Evolutionary conservation across 2,888 invertebrate species (phyloP).

Genomic region (Crioceris asparagi): DNA sequence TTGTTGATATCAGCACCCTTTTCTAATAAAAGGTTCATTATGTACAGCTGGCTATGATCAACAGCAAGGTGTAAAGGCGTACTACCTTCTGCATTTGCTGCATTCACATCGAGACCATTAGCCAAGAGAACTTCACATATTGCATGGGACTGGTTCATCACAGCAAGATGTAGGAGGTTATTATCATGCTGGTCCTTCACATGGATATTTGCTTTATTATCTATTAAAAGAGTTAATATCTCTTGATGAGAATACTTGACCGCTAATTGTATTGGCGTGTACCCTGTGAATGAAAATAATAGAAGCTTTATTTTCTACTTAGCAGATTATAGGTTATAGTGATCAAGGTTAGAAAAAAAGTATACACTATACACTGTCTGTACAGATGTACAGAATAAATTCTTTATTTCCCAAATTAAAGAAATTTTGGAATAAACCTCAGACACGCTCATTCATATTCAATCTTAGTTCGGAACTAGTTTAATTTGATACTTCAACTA

Average conservation of each 20-base stretch:
- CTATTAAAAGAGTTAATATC: conserved; percentile 14
- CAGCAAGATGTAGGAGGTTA: conserved; percentile 20
- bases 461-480: too few relatives aligned
- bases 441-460: too few relatives aligned
- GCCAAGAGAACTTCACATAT: conserved; percentile 16
- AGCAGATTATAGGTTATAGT: too few relatives aligned
- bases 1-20: conserved; percentile 19
- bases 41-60: conserved; percentile 13
- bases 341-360: too few relatives aligned
- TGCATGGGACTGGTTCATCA: conserved; percentile 8
- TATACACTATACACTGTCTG: too few relatives aligned
- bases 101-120: conserved; percentile 15
- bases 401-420: too few relatives aligned
- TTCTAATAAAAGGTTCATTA: conserved; percentile 16
- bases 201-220: conserved; percentile 9
- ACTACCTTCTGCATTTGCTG: conserved; percentile 18
- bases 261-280: conserved; percentile 16
- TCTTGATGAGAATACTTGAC: conserved; percentile 10
- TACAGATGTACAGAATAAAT: too few relatives aligned
- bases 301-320: background rate
- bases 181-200: conserved; percentile 12
- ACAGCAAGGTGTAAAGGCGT: conserved; percentile 23
- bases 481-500: too few relatives aligned
- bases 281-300: conserved; percentile 9
- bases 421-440: too few relatives aligned